phyloP scores from a whole-genome alignment of 2,113 vertebrate species.

The Pseudonaja textilis region DNA sequence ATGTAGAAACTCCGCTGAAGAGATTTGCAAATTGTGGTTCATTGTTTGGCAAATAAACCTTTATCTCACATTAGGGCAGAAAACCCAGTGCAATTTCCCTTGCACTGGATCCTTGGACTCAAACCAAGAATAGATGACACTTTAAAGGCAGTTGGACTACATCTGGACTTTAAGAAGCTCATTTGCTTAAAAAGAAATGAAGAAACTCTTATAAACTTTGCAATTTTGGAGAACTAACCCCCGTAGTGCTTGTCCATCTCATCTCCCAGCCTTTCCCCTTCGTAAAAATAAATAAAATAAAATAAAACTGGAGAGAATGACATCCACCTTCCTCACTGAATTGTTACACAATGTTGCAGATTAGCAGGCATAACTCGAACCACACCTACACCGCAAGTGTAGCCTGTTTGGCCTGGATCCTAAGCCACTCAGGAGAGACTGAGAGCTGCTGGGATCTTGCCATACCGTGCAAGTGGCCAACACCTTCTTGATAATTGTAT shows the following conservation, averaged over 20 bases:
- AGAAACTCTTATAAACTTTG: not conserved
- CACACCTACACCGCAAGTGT: constrained; percentile 52
- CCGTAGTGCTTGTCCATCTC: constrained; percentile 6
- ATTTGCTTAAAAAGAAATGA: not conserved
- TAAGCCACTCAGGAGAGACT: constrained; percentile 28
- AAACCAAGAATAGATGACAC: not conserved
- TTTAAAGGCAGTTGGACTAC: not conserved
- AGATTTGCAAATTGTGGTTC: not conserved
- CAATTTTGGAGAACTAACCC: not conserved
- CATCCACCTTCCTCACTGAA: constrained; percentile 49
- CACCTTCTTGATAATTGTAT: constrained; percentile 26
- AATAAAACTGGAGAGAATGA: constrained; percentile 17
- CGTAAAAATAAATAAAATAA: constrained; percentile 26
- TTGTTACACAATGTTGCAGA: constrained; percentile 53
- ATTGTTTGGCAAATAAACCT: not conserved
- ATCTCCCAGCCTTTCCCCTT: constrained; percentile 44
- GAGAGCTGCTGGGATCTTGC: constrained; percentile 2
- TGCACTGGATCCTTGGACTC: not conserved
- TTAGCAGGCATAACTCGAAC: constrained; percentile 48
- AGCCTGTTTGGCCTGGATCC: constrained; percentile 22
- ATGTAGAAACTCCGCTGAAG: not conserved
- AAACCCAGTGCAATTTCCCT: not conserved
- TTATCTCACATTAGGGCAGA: not conserved
- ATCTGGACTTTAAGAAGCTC: not conserved
- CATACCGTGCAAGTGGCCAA: constrained; percentile 49